phyloP scores from a whole-genome alignment of 2,113 vertebrate genomes.

The Erythrocebus patas region DNA sequence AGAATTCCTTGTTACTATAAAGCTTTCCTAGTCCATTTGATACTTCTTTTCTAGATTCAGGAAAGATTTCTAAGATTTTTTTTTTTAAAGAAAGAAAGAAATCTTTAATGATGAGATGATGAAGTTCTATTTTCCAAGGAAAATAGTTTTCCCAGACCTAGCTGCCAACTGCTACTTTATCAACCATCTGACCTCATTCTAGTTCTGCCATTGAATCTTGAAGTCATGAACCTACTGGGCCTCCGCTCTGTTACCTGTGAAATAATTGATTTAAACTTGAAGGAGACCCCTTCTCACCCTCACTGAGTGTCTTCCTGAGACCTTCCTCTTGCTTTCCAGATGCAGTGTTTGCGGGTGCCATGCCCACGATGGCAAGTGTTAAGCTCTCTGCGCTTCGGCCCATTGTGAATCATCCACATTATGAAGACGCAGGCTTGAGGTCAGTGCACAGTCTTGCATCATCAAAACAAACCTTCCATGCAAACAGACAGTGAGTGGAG shows the following conservation, averaged over 20 bases:
- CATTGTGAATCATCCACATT: constrained; percentile 97
- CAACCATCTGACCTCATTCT: not conserved
- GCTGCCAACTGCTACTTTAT: not conserved
- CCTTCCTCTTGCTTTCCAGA: constrained; percentile 81
- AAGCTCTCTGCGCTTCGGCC: constrained; percentile 93
- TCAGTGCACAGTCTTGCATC: constrained; percentile 59
- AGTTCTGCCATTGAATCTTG: not conserved
- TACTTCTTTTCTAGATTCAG: not conserved
- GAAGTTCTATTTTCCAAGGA: not conserved
- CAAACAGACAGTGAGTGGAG: not conserved
- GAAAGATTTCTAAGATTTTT: not conserved
- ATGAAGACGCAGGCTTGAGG: constrained; percentile 97
- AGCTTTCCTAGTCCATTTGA: not conserved
- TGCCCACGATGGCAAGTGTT: constrained; percentile 99
- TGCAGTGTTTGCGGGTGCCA: constrained; percentile 96
- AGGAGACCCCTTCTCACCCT: not conserved
- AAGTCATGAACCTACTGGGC: not conserved
- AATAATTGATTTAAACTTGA: not conserved
- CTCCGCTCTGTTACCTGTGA: not conserved
- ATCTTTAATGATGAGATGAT: not conserved
- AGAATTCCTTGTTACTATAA: not conserved
- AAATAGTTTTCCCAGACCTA: not conserved
- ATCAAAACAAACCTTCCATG: not conserved
- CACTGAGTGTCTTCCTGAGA: not conserved
- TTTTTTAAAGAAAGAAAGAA: not conserved